Base-by-base conservation (phyloP, 2,797 vertebrate species). In the Argyrosomus regius region DNA sequence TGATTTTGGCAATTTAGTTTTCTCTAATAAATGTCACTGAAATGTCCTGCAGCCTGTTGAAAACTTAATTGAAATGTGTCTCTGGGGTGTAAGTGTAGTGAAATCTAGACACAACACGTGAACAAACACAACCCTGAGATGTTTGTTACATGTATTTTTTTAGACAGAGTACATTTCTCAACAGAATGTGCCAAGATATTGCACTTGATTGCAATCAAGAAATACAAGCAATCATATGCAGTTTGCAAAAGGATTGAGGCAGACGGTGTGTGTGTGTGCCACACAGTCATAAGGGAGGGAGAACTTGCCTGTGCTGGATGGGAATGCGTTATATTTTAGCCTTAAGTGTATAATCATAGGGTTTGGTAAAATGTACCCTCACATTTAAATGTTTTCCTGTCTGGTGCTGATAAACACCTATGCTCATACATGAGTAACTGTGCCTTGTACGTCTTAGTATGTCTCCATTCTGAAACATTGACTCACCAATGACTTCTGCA, bases 281-380 rank as follows among this genome's bases (percentile, higher is more conserved):
- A 83, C 73, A 75, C 64, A 75, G 72, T 87, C 84, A 86, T 85
- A 71, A 84, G 12, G 62, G 72, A 82, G 64, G 77, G 26, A 82
- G 63, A 81, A 87, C 91, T 73, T 93, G 92, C 80, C 91, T 87
- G 86, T 78, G 86, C 91, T 92, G 71, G 88, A 94, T 84, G 92
- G 87, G 91, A 94, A 92, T 91, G 91, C 14, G 39, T 92, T 93
- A 91, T 93, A 92, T 94, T 94, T 94, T 82, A 93, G 85, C 67
- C 83, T 70, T 90, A 93, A 96, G 91, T 92, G 90, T 87, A 88
- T 96, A 95, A 96, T 95, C 81, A 95, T 43, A 90, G 90, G 93
- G 82, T 93, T 86, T 79, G 83, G 62, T 81, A 86, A 91, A 92
- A 92, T 83, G 87, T 46, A 89, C 78, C 88, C 88, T 93, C 70